phyloP scores from a whole-genome alignment of 2,888 invertebrate genomes.

The Melinaea menophilus region DNA sequence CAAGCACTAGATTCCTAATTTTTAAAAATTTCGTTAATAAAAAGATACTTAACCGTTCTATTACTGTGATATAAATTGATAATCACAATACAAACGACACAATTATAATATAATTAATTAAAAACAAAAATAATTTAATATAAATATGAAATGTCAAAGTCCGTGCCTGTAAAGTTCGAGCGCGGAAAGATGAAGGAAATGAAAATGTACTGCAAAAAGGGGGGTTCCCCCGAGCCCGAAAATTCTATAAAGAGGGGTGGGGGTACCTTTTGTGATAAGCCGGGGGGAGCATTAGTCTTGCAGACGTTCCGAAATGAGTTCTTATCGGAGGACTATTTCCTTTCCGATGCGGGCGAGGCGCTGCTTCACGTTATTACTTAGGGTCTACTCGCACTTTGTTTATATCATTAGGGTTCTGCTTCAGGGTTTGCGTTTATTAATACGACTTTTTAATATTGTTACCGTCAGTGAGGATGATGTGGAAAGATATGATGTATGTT shows the following conservation, averaged over 20 bases:
- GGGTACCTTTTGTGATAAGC: conserved; percentile 76
- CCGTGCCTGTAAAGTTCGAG: conserved; percentile 54
- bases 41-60: too few species aligned
- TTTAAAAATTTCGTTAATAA: too few species aligned
- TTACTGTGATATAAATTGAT: too few species aligned
- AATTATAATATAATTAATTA: not conserved
- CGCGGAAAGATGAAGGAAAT: conserved; percentile 78
- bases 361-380: not conserved
- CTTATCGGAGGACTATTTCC: conserved; percentile 73
- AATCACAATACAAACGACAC: not conserved
- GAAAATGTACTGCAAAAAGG: conserved; percentile 78
- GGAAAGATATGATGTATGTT: too few species aligned
- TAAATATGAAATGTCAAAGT: conserved; percentile 36
- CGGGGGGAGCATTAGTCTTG: conserved; percentile 66
- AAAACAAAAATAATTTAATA: not conserved
- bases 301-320: conserved; percentile 62
- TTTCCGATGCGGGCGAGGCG: conserved; percentile 43
- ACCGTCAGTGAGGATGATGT: too few species aligned
- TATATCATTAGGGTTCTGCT: too few species aligned
- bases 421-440: too few species aligned
- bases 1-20: too few species aligned
- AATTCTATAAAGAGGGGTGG: conserved; percentile 74
- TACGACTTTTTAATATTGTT: too few species aligned
- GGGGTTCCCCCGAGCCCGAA: conserved; percentile 63
- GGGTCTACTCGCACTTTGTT: not conserved